Base-by-base conservation (phyloP, 2,888 invertebrate genomes). In the Mimachlamys varia region DNA sequence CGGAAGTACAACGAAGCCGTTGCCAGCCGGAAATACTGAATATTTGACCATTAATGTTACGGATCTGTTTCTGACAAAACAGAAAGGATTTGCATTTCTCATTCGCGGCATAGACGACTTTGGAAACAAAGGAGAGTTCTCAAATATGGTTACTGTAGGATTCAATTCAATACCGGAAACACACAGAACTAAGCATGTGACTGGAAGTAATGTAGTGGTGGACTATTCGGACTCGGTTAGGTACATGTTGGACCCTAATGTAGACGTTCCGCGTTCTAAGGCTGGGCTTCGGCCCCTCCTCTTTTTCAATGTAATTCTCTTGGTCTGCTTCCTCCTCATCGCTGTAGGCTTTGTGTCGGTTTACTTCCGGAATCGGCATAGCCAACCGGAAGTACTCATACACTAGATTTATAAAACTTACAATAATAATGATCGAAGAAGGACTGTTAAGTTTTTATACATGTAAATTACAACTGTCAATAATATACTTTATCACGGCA, bases 111-210 rank as follows among this genome's bases (percentile, higher is more conserved):
- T 94, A 13, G 95, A 95, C 89, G 89, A 91, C 15, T 90, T 88
- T 12, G 93, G 94, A 37, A 94, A 93, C 89, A 89, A 44, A 27
- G 94, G 93, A 0, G 91, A 93, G 10, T 90, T 93, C 87, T 94
- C 94, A 5, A 95, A 95, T 89, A 90, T 94, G 50, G 94, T 93
- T 15, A 94, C 94, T 0, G 92, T 76, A 27, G 76, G 76, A 13
- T 76, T 76, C 33, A 76, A 7, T 76, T 27, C 27, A 33, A 33
- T 33, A 76, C 33, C 76, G 5, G 33, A 27, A 76, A 33, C 76
- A 76, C 27, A 7, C 4, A 12, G 33, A 33, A 33, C 7, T 76
- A 76, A 2, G 27, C 76, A 76, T 76, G 76, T 33, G 12, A 27
- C 27, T 13, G 33, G 76, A 33, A 27, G 33, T 76, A 15, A 76